Evolutionary conservation across 2,888 invertebrate genomes (phyloP).

Genomic region (Cosmorhoe ocellata): DNA sequence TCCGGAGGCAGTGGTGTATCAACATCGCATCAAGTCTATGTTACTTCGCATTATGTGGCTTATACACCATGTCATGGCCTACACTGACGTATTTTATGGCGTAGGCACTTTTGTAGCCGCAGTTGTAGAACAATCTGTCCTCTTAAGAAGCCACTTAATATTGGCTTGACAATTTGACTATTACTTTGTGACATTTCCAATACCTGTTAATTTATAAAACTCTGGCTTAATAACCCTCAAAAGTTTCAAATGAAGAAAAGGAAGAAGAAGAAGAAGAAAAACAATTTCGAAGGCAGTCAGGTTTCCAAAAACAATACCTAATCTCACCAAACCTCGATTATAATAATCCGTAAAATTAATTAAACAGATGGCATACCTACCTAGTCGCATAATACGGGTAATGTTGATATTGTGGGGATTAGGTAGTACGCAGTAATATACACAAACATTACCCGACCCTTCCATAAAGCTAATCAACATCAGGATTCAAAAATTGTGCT

Average conservation of each 20-base stretch:
- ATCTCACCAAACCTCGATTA: constrained; percentile 3
- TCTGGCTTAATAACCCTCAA: too few species aligned
- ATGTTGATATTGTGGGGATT: constrained; percentile 18
- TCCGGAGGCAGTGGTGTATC: constrained; percentile 52
- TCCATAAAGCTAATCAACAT: constrained; percentile 3
- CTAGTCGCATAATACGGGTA: too few species aligned
- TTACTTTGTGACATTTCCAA: too few species aligned
- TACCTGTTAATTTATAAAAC: too few species aligned
- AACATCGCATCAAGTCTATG: constrained; percentile 31
- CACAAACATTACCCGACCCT: constrained; percentile 32
- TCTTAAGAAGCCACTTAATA: too few species aligned
- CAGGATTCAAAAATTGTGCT: not conserved
- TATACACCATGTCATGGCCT: not conserved
- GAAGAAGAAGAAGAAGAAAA: too few species aligned
- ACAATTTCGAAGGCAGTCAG: too few species aligned
- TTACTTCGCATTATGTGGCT: not conserved
- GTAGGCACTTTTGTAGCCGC: too few species aligned
- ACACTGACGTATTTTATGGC: too few species aligned
- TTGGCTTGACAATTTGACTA: too few species aligned
- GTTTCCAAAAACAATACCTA: not conserved
- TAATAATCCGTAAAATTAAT: constrained; percentile 16
- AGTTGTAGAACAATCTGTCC: too few species aligned
- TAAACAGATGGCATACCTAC: constrained; percentile 16
- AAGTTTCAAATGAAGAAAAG: too few species aligned
- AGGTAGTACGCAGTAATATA: constrained; percentile 10